Conservation (phyloP, 2,113 vertebrate species). For the Herpetotheres cachinnans region DNA sequence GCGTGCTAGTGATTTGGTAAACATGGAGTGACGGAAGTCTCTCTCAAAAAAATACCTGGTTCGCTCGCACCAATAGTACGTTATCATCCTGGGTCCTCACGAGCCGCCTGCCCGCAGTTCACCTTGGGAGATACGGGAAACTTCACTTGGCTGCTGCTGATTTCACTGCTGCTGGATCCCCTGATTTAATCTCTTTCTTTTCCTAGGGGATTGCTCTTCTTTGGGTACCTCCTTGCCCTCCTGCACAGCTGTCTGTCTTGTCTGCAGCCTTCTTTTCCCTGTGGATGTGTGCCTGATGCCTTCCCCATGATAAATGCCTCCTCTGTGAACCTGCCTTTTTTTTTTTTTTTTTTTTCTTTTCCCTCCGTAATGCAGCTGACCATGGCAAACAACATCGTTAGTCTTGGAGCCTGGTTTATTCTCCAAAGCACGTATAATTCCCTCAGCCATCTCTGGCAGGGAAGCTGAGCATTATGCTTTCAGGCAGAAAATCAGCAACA, state of each 20-base stretch:
- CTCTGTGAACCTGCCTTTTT: background rate
- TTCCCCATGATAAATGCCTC: background rate
- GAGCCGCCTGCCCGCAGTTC: accelerated
- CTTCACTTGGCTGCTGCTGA: background rate
- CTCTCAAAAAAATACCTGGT: background rate
- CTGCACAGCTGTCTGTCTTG: accelerated
- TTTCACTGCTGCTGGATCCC: background rate
- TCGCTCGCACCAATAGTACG: accelerated
- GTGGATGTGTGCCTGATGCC: accelerated
- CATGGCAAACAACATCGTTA: background rate
- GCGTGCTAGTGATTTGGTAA: accelerated
- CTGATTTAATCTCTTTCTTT: accelerated
- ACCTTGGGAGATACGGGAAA: accelerated
- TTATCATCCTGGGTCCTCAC: accelerated
- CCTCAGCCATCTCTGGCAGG: background rate
- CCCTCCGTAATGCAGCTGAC: background rate
- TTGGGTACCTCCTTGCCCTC: background rate
- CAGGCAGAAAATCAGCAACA: background rate
- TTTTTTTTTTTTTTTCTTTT: no score
- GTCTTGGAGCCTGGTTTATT: background rate
- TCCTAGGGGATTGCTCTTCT: background rate
- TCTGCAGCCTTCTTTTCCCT: background rate
- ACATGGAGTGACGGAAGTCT: background rate
- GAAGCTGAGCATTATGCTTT: background rate
- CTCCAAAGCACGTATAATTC: background rate